These are phyloP conservation scores for Schizopygopsis malacanthus DNA, from an alignment of 2,797 vertebrate species.

Conservation along the genomic window DNA sequence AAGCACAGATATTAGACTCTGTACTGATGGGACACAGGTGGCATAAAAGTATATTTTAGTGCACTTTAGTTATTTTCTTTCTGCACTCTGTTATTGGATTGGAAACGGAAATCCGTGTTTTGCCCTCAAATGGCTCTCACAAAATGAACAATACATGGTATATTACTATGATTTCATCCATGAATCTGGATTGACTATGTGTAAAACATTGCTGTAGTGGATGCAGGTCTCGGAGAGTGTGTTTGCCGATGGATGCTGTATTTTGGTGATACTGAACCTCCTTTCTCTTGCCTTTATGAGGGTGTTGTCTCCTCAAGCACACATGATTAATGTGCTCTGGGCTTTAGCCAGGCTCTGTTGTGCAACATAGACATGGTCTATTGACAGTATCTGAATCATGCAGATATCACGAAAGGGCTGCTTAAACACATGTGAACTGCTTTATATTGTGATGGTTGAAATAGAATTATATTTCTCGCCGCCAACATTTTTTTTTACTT, in stretches of 20 bases:
- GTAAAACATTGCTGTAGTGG: not conserved
- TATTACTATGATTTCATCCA: slow-evolving; percentile 26
- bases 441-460: not conserved
- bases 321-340: slow-evolving; percentile 71
- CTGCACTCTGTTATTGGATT: not conserved
- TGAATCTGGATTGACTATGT: slow-evolving; percentile 37
- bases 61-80: not conserved
- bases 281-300: slow-evolving; percentile 61
- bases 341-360: slow-evolving; percentile 63
- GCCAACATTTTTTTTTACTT: not conserved
- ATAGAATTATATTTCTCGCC: not conserved
- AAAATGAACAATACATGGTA: slow-evolving; percentile 13
- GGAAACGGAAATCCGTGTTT: slow-evolving; percentile 7
- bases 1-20: not conserved
- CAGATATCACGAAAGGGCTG: slow-evolving; percentile 55
- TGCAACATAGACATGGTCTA: slow-evolving; percentile 72
- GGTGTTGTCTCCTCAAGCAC: slow-evolving; percentile 65
- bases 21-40: not conserved
- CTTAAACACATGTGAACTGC: slow-evolving; percentile 43
- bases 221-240: slow-evolving; percentile 35
- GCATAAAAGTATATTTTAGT: not conserved
- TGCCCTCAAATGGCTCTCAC: not conserved
- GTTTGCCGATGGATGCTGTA: slow-evolving; percentile 43
- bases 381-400: slow-evolving; percentile 75
- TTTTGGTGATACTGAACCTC: slow-evolving; percentile 33